Evolutionary conservation across 35 echinoderm and acorn worm genomes (phyloP), one percentile per base, ranked within the genome.

Genomic region (Stichopus chloronotus): DNA sequence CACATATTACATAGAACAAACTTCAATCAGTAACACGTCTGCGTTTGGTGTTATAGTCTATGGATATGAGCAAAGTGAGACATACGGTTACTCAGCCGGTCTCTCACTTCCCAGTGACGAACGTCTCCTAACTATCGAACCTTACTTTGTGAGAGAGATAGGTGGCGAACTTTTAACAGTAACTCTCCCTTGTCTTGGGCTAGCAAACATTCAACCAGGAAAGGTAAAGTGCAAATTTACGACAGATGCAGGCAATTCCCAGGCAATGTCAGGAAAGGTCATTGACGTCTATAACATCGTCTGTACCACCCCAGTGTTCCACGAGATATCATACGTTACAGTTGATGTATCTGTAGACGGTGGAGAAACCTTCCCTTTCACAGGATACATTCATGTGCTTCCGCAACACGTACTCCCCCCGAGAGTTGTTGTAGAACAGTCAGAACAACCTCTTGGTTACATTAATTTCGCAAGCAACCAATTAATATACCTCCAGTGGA

Each of bases 31-130:
- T 24, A 71, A 14, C 59, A 43, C 59, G 7, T 93, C 91, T 5
- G 76, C 94, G 4, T 72, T 95, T 52, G 90, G 87, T 21, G 92
- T 95, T 55, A 95, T 93, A 58, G 94, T 93, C 5, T 95, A 95
- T 87, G 94, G 94, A 7, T 91, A 93, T 14, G 94, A 95, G 77
- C 0, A 57, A 9, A 5, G 16, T 84, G 94, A 95, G 90, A 88
- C 92, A 8, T 95, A 95, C 76, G 94, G 92, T 4, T 95, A 91
- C 79, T 30, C 92, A 9, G 92, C 92, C 17, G 94, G 94, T 30
- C 53, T 95, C 10, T 95, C 92, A 58, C 87, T 95, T 68, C 92
- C 94, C 5, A 93, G 77, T 56, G 92, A 93, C 25, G 21, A 85
- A 72, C 86, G 91, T 71, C 25, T 95, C 2, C 53, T 95, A 16